Percentiles rank a stretch among this genome's conserved stretches.
Evolutionary conservation across 2,113 vertebrate genomes (phyloP).

Genomic region (Aspidoscelis tigris): DNA sequence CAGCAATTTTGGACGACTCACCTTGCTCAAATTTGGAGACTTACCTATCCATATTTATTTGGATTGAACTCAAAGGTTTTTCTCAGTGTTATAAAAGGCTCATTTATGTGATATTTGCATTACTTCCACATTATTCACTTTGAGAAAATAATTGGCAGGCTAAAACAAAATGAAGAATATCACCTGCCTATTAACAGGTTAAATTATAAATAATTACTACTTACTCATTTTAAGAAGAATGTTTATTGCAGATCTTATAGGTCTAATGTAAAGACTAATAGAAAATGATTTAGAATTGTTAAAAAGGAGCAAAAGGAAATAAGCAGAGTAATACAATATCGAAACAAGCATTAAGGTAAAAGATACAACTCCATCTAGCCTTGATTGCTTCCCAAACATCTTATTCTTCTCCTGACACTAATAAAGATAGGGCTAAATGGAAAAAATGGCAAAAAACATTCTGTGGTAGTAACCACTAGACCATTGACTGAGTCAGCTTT

Average conservation of each 20-base stretch:
- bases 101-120: neutral
- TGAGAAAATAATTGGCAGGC: neutral
- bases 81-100: neutral
- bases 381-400: slow-evolving; percentile 47
- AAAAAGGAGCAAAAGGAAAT: slow-evolving; percentile 63
- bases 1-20: neutral
- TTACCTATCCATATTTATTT: neutral
- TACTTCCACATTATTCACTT: neutral
- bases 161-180: neutral
- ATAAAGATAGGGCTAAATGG: slow-evolving; percentile 37
- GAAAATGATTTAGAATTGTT: slow-evolving; percentile 64
- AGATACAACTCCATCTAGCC: slow-evolving; percentile 47
- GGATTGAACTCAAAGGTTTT: neutral
- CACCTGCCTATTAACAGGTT: neutral
- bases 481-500: slow-evolving; percentile 23
- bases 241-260: slow-evolving; percentile 80
- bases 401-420: slow-evolving; percentile 53
- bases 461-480: slow-evolving; percentile 21
- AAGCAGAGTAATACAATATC: slow-evolving; percentile 61
- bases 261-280: slow-evolving; percentile 75
- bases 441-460: slow-evolving; percentile 18
- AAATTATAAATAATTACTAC: slow-evolving; percentile 6
- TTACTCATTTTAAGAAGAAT: slow-evolving; percentile 71
- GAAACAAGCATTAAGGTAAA: slow-evolving; percentile 57
- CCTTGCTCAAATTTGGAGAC: neutral